Percentiles rank a stretch among this genome's conserved stretches.
phyloP scores from a whole-genome alignment of 2,113 vertebrate genomes.

The Lucifuga dentata region DNA sequence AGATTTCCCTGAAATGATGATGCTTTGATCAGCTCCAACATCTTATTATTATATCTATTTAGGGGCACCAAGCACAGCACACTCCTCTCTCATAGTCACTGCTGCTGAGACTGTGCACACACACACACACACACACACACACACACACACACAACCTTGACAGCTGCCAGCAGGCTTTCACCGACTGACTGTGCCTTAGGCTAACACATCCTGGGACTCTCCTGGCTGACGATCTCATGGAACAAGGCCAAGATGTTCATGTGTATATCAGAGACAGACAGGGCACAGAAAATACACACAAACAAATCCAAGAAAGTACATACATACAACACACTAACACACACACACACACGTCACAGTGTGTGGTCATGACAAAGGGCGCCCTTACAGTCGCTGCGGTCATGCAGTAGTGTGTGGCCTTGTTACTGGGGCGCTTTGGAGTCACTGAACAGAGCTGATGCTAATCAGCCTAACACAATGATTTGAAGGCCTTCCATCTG shows the following conservation, averaged over 20 bases:
- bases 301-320: background rate
- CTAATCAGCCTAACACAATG: constrained; percentile 30
- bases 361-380: constrained; percentile 49
- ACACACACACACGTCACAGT: constrained; percentile 7
- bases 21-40: constrained; percentile 27
- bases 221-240: constrained; percentile 24
- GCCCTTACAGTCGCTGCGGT: constrained; percentile 28
- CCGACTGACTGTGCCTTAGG: constrained; percentile 38
- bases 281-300: constrained; percentile 3
- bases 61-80: constrained; percentile 22
- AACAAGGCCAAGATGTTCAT: background rate
- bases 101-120: too few relatives aligned
- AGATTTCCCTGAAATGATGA: constrained; percentile 42
- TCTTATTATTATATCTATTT: constrained; percentile 40
- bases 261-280: background rate
- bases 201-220: constrained; percentile 51
- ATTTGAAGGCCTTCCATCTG: constrained; percentile 51
- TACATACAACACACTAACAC: background rate
- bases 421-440: constrained; percentile 51
- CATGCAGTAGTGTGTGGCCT: constrained; percentile 45
- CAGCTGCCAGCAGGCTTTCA: constrained; percentile 48
- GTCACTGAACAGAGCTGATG: constrained; percentile 53
- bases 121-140: constrained; percentile 5
- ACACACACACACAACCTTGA: constrained; percentile 27
- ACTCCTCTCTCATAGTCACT: constrained; percentile 28